Evolutionary conservation across 2,888 invertebrate species (phyloP).

Genomic region (Pammene aurita): DNA sequence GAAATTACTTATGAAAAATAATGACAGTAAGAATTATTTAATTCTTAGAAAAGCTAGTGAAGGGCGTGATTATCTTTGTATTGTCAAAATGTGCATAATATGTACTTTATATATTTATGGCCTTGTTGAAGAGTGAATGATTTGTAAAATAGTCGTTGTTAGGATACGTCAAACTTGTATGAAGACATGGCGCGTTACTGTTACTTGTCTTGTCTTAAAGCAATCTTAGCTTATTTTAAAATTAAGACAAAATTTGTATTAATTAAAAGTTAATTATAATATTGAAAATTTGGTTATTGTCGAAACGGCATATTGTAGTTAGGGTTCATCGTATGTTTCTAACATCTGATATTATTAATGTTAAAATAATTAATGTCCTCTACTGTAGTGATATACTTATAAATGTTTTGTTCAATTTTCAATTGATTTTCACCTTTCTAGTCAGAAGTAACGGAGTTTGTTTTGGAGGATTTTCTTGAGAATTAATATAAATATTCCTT

Average conservation of each 20-base stretch:
- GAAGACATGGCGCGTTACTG: slow-evolving; percentile 20
- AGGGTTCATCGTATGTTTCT: slow-evolving; percentile 59
- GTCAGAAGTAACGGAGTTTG: slow-evolving; percentile 77
- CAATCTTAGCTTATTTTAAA: slow-evolving; percentile 36
- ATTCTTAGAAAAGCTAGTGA: slow-evolving; percentile 4
- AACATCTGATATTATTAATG: slow-evolving; percentile 58
- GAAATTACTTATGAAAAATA: slow-evolving; percentile 8
- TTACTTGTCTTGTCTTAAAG: slow-evolving; percentile 19
- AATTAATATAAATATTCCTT: not conserved
- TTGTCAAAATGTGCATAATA: slow-evolving; percentile 3
- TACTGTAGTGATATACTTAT: slow-evolving; percentile 62
- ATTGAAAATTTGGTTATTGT: slow-evolving; percentile 41
- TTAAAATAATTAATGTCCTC: slow-evolving; percentile 56
- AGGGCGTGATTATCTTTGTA: not conserved
- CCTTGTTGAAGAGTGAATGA: slow-evolving; percentile 18
- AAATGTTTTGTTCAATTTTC: slow-evolving; percentile 65
- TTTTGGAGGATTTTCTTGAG: slow-evolving; percentile 56
- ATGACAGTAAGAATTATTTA: slow-evolving; percentile 6
- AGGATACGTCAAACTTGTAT: slow-evolving; percentile 40
- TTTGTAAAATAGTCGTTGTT: slow-evolving; percentile 40
- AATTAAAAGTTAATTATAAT: slow-evolving; percentile 30
- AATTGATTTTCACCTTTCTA: slow-evolving; percentile 73
- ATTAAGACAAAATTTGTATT: slow-evolving; percentile 32
- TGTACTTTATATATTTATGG: slow-evolving; percentile 13
- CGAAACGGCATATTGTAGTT: slow-evolving; percentile 51